Conservation (phyloP, 2,113 vertebrate genomes). For the Upupa epops region DNA sequence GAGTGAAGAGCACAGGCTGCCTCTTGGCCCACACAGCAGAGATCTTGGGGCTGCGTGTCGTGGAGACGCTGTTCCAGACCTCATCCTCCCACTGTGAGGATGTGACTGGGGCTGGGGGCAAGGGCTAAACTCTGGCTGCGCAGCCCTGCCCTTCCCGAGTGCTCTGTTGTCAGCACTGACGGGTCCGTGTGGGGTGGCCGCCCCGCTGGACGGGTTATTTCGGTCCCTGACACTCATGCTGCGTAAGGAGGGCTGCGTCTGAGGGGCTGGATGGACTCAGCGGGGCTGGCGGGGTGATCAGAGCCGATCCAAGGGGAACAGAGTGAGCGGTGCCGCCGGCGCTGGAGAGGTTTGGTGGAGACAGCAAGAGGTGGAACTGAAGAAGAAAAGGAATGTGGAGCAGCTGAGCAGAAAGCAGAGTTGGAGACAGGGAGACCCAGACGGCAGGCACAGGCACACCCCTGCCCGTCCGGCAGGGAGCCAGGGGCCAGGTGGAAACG, state of each 20-base stretch:
- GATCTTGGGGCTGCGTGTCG: neutral
- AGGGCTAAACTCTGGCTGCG: neutral
- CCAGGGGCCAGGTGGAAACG: neutral
- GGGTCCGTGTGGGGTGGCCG: no score
- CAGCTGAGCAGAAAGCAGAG: slow-evolving; percentile 10
- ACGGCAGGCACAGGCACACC: neutral
- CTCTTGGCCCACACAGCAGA: neutral
- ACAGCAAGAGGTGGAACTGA: neutral
- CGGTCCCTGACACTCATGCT: neutral
- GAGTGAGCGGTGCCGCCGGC: neutral
- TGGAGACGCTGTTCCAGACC: neutral
- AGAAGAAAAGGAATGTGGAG: neutral
- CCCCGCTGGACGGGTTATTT: neutral
- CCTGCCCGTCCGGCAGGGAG: neutral
- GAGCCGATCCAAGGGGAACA: neutral
- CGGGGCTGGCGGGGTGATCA: neutral
- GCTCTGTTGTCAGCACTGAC: no score
- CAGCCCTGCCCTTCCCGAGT: neutral
- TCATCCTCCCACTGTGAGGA: neutral
- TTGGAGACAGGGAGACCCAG: neutral
- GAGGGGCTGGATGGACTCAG: neutral
- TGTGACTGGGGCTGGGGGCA: neutral
- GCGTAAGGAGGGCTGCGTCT: neutral
- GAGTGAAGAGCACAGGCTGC: fast-evolving
- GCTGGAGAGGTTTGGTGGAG: neutral